A percentile compares a stretch with the other conserved stretches of the same genome.
Evolutionary conservation across 2,797 vertebrate genomes (phyloP).

Genomic region (Micromesistius poutassou): DNA sequence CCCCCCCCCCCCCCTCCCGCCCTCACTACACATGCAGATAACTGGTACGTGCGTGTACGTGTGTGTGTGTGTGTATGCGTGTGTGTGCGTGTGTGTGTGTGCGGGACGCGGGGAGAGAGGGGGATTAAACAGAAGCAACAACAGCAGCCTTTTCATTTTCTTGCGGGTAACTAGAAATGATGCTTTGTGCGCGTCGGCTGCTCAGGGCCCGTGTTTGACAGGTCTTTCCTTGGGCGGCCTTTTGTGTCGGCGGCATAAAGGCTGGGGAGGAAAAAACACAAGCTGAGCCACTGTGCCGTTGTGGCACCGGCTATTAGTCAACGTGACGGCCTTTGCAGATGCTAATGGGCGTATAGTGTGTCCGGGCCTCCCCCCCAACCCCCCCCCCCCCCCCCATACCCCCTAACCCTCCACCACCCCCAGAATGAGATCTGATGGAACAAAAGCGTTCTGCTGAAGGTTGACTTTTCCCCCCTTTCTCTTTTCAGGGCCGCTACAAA

Average conservation of each 20-base stretch:
- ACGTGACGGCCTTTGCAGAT: conserved; percentile 91
- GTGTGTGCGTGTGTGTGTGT: conserved; percentile 48
- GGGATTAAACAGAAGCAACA: conserved; percentile 69
- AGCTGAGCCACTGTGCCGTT: conserved; percentile 85
- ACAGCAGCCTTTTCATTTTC: conserved; percentile 66
- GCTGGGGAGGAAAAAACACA: conserved; percentile 84
- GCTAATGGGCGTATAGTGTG: conserved; percentile 92
- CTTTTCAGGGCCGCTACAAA: conserved; percentile 70
- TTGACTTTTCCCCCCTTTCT: conserved; percentile 68
- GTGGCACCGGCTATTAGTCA: conserved; percentile 78
- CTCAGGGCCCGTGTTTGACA: conserved; percentile 86
- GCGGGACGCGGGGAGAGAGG: conserved; percentile 36
- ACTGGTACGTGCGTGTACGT: conserved; percentile 26
- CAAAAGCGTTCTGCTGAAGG: conserved; percentile 80
- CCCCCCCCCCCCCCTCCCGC: conserved; percentile 18
- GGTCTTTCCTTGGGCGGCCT: conserved; percentile 80
- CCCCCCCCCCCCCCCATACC: conserved; percentile 65
- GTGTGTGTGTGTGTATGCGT: conserved; percentile 47
- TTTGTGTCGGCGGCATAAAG: conserved; percentile 93
- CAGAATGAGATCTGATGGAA: conserved; percentile 78
- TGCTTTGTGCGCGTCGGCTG: conserved; percentile 83
- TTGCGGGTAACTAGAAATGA: conserved; percentile 78
- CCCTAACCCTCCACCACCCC: conserved; percentile 65
- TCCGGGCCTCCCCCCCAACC: conserved; percentile 71
- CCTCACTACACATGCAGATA: conserved; percentile 17